phyloP scores from a whole-genome alignment of 2,888 invertebrate genomes.

The Trissolcus japonicus region DNA sequence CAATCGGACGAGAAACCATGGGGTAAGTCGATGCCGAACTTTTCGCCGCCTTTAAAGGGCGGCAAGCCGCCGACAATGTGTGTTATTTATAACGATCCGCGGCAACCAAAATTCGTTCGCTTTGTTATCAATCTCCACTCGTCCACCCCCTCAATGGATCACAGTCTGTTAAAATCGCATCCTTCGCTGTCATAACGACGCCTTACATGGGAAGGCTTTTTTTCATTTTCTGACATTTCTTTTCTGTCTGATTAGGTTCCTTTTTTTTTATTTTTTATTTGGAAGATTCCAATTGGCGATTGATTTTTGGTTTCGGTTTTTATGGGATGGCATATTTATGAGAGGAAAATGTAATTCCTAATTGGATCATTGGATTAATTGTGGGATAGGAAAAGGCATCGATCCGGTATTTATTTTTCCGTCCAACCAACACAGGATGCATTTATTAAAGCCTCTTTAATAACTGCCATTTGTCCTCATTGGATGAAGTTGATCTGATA shows the following conservation, averaged over 20 bases:
- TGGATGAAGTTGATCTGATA: background rate
- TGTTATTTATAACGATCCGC: constrained; percentile 48
- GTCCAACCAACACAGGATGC: constrained; percentile 34
- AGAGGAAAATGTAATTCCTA: background rate
- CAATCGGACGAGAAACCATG: constrained; percentile 89
- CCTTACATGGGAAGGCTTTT: background rate
- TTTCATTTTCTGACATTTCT: background rate
- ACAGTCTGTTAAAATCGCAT: background rate
- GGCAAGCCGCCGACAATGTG: constrained; percentile 54
- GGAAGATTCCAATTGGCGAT: background rate
- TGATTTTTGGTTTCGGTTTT: background rate
- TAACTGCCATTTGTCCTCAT: constrained; percentile 34
- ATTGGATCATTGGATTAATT: background rate
- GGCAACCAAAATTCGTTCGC: background rate
- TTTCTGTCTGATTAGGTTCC: background rate
- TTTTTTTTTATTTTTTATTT: background rate
- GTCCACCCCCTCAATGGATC: background rate
- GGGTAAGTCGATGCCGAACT: constrained; percentile 80
- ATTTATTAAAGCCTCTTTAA: constrained; percentile 45
- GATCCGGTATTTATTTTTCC: constrained; percentile 28
- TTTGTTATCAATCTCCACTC: background rate
- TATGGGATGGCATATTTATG: background rate
- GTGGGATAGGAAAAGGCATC: constrained; percentile 8
- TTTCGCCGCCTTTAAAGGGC: constrained; percentile 72
- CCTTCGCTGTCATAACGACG: too few relatives aligned